Base-by-base conservation (phyloP, 2,888 invertebrate species). In the Sympetrum striolatum region DNA sequence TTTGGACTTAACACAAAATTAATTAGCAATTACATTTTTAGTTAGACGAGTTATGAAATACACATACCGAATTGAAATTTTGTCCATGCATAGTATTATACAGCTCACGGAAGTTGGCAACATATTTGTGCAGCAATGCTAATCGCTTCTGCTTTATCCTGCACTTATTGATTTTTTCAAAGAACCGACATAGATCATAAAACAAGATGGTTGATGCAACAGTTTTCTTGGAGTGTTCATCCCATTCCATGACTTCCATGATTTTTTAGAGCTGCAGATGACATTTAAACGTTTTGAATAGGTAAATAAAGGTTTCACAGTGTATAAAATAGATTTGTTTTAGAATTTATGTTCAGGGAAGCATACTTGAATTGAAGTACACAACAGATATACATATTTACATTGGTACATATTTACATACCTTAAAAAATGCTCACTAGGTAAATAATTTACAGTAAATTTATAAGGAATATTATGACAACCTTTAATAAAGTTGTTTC, bases 101-200 rank as follows among this genome's bases (percentile, higher is more conserved):
- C 91, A 92, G 93, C 64, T 93, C 91, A 92, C 95, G 95, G 92
- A 95, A 95, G 82, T 95, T 93, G 91, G 94, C 92, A 22, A 96
- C 93, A 92, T 95, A 96, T 81, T 93, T 93, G 80, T 92, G 92
- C 90, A 96, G 92, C 82, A 95, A 93, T 91, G 93, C 94, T 79
- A 93, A 93, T 93, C 96, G 96, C 90, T 94, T 93, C 90, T 93
- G 94, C 90, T 93, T 93, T 90, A 93, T 93, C 92, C 93, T 94
- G 90, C 93, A 93, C 92, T 94, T 95, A 81, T 93, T 93, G 80
- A 97, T 94, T 92, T 95, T 94, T 92, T 97, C 96, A 91, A 97
- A 95, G 35, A 96, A 92, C 39, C 93, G 92, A 92, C 96, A 96
- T n/a, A 96, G 93, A 58, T 95, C 94, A 91, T 93, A 94, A 93